phyloP scores from a whole-genome alignment of 2,113 vertebrate species.

The Erinaceus europaeus region DNA sequence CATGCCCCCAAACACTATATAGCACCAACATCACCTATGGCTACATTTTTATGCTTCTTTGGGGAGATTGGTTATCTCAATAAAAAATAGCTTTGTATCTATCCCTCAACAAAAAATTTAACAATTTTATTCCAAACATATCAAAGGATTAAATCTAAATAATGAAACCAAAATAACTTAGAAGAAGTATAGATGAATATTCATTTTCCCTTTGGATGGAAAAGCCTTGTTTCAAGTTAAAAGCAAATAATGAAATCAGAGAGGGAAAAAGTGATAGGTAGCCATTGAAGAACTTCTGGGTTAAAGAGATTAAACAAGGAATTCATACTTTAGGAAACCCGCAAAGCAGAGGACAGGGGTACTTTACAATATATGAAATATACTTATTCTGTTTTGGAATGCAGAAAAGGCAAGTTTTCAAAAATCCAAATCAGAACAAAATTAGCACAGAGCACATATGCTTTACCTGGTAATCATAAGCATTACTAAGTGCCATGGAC shows the following conservation, averaged over 20 bases:
- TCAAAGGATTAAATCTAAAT: neutral
- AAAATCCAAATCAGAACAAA: slow-evolving; percentile 7
- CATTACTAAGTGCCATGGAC: neutral
- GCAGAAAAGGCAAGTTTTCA: neutral
- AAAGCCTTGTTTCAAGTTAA: slow-evolving; percentile 13
- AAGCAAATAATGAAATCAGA: neutral
- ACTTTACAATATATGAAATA: slow-evolving; percentile 6
- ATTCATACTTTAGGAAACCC: neutral
- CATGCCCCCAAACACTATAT: too few species aligned
- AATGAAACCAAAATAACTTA: slow-evolving; percentile 13
- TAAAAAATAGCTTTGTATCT: neutral
- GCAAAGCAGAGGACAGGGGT: neutral
- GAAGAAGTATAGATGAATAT: slow-evolving; percentile 1
- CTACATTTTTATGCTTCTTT: slow-evolving; percentile 11
- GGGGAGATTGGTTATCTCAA: neutral
- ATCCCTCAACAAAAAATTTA: neutral
- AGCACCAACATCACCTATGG: too few species aligned
- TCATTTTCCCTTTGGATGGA: neutral
- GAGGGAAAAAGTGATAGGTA: too few species aligned
- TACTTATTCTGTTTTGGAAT: neutral
- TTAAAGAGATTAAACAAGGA: too few species aligned
- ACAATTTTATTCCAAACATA: neutral
- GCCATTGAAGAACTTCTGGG: too few species aligned
- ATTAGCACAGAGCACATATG: too few species aligned
- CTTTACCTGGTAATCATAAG: neutral